These are phyloP conservation scores for Liolophura sinensis DNA, from an alignment of 1,140 invertebrate genomes.

Conservation along the genomic window DNA sequence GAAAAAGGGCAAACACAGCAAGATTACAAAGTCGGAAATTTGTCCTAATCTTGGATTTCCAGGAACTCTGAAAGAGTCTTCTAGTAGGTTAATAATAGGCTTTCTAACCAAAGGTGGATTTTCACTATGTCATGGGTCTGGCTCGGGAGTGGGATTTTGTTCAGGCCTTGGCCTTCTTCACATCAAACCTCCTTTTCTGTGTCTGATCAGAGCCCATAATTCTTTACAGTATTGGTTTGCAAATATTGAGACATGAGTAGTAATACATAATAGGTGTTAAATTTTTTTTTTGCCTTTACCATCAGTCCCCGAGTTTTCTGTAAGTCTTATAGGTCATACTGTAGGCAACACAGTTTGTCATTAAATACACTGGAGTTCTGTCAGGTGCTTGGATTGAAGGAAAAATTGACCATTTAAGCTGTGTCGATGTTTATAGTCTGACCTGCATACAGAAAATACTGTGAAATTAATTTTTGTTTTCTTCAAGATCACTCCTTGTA, in stretches of 20 bases:
- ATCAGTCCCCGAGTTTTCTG: no score
- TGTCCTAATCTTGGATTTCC: constrained; percentile 12
- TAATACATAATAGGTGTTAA: no score
- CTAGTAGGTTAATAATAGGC: constrained; percentile 70
- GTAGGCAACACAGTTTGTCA: no score
- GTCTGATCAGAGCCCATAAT: constrained; percentile 13
- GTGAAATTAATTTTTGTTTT: no score
- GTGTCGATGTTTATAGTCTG: no score
- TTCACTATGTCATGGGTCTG: constrained; percentile 62
- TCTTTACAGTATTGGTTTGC: constrained; percentile 20
- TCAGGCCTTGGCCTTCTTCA: constrained; percentile 27
- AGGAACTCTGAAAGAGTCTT: constrained; percentile 37
- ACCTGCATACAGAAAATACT: no score
- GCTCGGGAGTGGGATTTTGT: constrained; percentile 43
- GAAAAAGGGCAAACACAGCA: constrained; percentile 57
- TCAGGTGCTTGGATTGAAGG: no score
- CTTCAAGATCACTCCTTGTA: no score
- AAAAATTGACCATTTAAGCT: no score
- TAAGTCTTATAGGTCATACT: no score
- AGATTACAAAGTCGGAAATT: constrained; percentile 18
- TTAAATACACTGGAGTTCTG: no score
- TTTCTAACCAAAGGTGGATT: constrained; percentile 73
- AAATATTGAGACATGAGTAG: neutral
- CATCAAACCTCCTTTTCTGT: neutral
- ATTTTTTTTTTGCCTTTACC: no score